These are phyloP conservation scores for Hippasteria phrygiana DNA, from an alignment of 53 echinoderm and acorn worm species.

Conservation along the genomic window DNA sequence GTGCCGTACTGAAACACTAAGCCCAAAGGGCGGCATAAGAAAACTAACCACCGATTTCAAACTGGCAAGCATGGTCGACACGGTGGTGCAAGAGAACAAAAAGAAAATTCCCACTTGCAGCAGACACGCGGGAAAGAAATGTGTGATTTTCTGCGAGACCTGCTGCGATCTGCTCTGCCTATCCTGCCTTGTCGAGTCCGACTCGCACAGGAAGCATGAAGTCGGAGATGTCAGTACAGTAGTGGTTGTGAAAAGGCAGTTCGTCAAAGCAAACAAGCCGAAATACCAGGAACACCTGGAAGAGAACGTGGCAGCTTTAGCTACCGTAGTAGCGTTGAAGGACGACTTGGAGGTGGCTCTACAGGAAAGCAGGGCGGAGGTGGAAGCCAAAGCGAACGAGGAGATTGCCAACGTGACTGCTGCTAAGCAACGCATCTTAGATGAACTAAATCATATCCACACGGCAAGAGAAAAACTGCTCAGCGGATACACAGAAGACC, in stretches of 20 bases:
- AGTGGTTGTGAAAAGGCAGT: background rate
- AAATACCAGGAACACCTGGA: background rate
- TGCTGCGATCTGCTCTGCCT: background rate
- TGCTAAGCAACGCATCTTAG: background rate
- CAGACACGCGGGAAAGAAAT: background rate
- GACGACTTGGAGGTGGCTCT: background rate
- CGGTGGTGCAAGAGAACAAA: background rate
- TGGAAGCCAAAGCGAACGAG: constrained; percentile 17
- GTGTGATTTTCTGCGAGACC: background rate
- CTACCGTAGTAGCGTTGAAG: background rate
- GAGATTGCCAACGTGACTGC: background rate
- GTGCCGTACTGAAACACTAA: background rate
- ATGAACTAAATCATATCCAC: background rate
- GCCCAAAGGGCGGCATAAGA: background rate
- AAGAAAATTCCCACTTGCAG: background rate
- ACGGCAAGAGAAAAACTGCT: background rate
- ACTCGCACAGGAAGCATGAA: background rate
- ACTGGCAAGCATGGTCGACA: background rate
- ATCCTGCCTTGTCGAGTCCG: background rate
- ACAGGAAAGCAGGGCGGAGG: background rate
- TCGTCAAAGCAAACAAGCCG: background rate
- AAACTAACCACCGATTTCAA: background rate
- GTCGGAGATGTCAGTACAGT: constrained; percentile 1
- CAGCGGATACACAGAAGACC: background rate
- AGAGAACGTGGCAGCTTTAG: background rate